Evolutionary conservation across 2,797 vertebrate genomes (phyloP).

Genomic region (Otus scops): DNA sequence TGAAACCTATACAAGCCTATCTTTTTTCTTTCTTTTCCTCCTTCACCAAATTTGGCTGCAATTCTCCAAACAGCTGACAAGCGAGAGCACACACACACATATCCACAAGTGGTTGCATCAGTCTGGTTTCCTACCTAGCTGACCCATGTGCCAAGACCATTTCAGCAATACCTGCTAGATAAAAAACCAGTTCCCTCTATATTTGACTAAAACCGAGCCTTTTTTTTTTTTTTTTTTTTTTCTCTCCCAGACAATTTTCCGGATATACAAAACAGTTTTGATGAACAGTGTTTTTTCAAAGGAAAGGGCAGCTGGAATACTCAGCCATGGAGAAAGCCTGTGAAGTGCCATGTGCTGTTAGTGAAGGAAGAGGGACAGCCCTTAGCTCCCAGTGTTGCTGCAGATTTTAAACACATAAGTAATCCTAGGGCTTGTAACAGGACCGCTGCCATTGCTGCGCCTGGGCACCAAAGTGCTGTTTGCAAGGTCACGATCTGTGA

Average conservation of each 20-base stretch:
- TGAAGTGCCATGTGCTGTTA: background rate
- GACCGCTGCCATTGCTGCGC: background rate
- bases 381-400: background rate
- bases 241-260: background rate
- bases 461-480: background rate
- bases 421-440: background rate
- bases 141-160: background rate
- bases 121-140: background rate
- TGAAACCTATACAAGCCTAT: background rate
- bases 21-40: background rate
- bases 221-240: too few species aligned
- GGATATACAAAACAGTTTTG: background rate
- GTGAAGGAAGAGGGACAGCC: background rate
- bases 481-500: background rate
- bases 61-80: background rate
- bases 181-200: background rate
- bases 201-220: background rate
- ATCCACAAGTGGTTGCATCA: fast-evolving
- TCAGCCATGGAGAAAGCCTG: background rate
- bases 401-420: background rate
- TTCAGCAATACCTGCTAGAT: background rate
- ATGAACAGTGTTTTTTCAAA: background rate
- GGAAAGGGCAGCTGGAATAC: fast-evolving
- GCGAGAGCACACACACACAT: fast-evolving
- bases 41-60: background rate